Evolutionary conservation across 2,888 invertebrate genomes (phyloP).

Genomic region (Idaea straminata): DNA sequence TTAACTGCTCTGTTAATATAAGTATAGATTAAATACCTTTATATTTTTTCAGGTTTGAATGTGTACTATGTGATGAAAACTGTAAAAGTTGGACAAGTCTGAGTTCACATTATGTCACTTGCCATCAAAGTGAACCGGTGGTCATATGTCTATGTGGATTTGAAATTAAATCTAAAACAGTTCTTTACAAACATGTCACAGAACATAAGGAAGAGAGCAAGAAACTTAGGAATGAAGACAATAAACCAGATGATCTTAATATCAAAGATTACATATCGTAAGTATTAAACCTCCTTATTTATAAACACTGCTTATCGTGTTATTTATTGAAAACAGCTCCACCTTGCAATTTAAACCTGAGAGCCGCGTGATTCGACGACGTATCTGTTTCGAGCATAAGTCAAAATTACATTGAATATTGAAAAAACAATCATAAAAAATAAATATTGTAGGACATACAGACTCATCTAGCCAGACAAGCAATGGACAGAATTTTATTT

Average conservation of each 20-base stretch:
- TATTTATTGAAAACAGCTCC: neutral
- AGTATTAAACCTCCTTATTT: slow-evolving; percentile 24
- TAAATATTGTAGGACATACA: too few species aligned
- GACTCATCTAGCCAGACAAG: too few species aligned
- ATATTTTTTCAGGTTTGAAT: slow-evolving; percentile 47
- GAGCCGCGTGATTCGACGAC: too few species aligned
- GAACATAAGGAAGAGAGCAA: slow-evolving; percentile 60
- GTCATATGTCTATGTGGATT: slow-evolving; percentile 65
- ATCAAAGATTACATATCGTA: slow-evolving; percentile 67
- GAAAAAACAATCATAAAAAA: too few species aligned
- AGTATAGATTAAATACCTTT: neutral
- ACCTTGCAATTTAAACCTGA: neutral
- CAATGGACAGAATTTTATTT: too few species aligned
- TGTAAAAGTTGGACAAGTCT: slow-evolving; percentile 58
- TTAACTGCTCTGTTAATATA: neutral
- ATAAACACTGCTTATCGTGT: neutral
- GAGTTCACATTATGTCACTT: slow-evolving; percentile 49
- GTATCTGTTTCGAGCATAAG: too few species aligned
- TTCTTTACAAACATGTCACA: slow-evolving; percentile 67
- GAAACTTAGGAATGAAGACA: slow-evolving; percentile 46
- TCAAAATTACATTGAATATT: too few species aligned
- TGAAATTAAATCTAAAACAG: slow-evolving; percentile 61
- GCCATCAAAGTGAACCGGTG: slow-evolving; percentile 57
- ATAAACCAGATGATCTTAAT: slow-evolving; percentile 48
- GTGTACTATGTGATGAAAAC: slow-evolving; percentile 54